These are phyloP conservation scores for Brotula barbata DNA, from an alignment of 2,797 vertebrate genomes.

Conservation along the genomic window DNA sequence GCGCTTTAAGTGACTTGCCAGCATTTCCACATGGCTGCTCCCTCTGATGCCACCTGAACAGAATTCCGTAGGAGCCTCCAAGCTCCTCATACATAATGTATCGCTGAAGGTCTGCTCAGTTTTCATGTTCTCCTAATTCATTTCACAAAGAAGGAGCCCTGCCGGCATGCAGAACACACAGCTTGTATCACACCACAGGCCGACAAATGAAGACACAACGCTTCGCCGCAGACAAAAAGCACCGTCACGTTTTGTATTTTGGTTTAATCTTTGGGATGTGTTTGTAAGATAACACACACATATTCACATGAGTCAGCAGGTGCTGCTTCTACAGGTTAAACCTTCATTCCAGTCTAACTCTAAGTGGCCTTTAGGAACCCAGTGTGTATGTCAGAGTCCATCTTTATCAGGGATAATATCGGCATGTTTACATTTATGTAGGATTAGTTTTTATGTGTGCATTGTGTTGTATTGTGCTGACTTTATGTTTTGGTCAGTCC, in stretches of 20 bases:
- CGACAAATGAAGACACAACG: conserved; percentile 45
- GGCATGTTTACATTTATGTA: no score
- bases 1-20: conserved; percentile 74
- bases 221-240: conserved; percentile 23
- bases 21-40: conserved; percentile 76
- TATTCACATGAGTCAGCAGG: conserved; percentile 11
- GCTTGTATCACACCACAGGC: conserved; percentile 21
- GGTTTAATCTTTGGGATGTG: conserved; percentile 10
- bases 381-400: no score
- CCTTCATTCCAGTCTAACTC: no score
- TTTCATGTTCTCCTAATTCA: conserved; percentile 77
- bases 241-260: conserved; percentile 15
- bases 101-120: conserved; percentile 71
- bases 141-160: conserved; percentile 65
- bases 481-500: not conserved
- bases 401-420: no score
- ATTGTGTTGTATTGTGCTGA: not conserved
- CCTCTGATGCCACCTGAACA: conserved; percentile 77
- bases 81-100: conserved; percentile 78
- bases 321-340: not conserved
- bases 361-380: no score
- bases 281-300: conserved; percentile 2
- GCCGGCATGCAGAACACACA: conserved; percentile 40
- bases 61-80: conserved; percentile 72
- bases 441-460: not conserved